Evolutionary conservation across 2,797 vertebrate genomes (phyloP).

Genomic region (Mormyrops boulengeri): DNA sequence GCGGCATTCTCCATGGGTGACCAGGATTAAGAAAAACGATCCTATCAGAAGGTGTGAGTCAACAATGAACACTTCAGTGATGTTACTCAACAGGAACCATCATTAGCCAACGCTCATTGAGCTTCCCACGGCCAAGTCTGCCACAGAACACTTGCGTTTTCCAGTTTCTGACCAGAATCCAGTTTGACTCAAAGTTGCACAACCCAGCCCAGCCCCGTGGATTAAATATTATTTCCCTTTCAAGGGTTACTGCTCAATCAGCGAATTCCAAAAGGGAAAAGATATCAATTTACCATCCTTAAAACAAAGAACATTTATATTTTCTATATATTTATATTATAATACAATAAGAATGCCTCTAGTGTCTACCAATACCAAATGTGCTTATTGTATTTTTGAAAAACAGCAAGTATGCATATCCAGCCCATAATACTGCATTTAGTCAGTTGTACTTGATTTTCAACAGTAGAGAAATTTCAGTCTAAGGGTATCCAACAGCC

Average conservation of each 20-base stretch:
- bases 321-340: conserved; percentile 17
- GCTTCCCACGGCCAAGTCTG: background rate
- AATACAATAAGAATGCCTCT: conserved; percentile 1
- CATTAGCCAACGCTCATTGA: background rate
- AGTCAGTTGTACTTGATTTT: conserved; percentile 25
- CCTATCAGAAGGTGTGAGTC: background rate
- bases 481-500: background rate
- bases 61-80: background rate
- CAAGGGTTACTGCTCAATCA: background rate
- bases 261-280: background rate
- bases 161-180: background rate
- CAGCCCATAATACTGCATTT: conserved; percentile 56
- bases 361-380: background rate
- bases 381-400: background rate
- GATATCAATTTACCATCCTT: background rate
- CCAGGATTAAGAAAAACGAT: background rate
- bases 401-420: background rate
- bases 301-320: background rate
- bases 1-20: background rate
- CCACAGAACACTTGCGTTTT: background rate
- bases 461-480: conserved; percentile 8
- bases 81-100: background rate
- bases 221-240: background rate
- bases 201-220: background rate
- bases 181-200: background rate